These are phyloP conservation scores for Oegoconia quadripuncta DNA, from an alignment of 2,888 invertebrate genomes.

Conservation along the genomic window DNA sequence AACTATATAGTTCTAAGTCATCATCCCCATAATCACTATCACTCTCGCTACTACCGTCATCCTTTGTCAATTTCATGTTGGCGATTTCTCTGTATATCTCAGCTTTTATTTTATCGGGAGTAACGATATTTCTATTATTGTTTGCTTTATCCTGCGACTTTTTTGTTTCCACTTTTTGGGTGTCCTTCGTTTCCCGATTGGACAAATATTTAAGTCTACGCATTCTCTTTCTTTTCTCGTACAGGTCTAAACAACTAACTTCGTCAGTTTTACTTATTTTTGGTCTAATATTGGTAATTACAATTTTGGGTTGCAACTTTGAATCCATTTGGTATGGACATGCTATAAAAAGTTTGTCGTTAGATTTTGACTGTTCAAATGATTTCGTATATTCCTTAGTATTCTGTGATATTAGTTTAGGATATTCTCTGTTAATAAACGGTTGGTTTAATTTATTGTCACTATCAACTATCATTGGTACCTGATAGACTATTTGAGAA, in stretches of 20 bases:
- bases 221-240: slow-evolving; percentile 72
- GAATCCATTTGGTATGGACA: slow-evolving; percentile 64
- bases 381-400: slow-evolving; percentile 45
- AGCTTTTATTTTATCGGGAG: slow-evolving; percentile 56
- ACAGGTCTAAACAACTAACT: slow-evolving; percentile 71
- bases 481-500: slow-evolving; percentile 64
- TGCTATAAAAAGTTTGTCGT: slow-evolving; percentile 57
- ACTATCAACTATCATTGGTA: slow-evolving; percentile 56
- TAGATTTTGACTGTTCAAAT: slow-evolving; percentile 41
- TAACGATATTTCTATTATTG: slow-evolving; percentile 47
- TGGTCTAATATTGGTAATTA: slow-evolving; percentile 55
- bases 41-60: slow-evolving; percentile 62
- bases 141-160: slow-evolving; percentile 36
- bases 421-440: slow-evolving; percentile 40
- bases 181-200: slow-evolving; percentile 39
- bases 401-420: slow-evolving; percentile 35
- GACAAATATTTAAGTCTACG: slow-evolving; percentile 61
- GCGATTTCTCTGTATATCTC: slow-evolving; percentile 64
- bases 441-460: slow-evolving; percentile 47
- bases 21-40: slow-evolving; percentile 74
- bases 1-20: slow-evolving; percentile 62
- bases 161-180: slow-evolving; percentile 34
- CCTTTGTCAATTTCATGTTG: slow-evolving; percentile 41
- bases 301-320: slow-evolving; percentile 59
- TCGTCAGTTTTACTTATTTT: slow-evolving; percentile 52